phyloP scores from a whole-genome alignment of 2,888 invertebrate genomes.

The Melitaea athalia region DNA sequence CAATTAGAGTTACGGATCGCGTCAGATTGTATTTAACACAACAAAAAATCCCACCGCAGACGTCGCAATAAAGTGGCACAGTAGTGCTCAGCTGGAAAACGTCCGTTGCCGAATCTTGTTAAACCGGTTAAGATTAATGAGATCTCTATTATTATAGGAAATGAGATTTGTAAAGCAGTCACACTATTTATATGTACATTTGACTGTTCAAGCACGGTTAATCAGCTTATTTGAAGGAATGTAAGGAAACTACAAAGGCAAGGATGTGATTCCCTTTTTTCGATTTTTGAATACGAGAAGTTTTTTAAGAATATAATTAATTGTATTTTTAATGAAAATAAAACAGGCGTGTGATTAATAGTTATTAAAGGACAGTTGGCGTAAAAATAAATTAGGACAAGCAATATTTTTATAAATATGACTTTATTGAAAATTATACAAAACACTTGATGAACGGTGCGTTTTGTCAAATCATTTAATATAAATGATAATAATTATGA shows the following conservation, averaged over 20 bases:
- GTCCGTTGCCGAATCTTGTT: constrained; percentile 50
- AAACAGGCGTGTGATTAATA: too few relatives aligned
- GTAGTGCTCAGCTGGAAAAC: constrained; percentile 47
- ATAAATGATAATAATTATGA: constrained; percentile 34
- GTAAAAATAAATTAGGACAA: neutral
- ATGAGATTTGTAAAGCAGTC: constrained; percentile 53
- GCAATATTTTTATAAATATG: constrained; percentile 36
- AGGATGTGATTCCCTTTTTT: neutral
- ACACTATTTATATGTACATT: constrained; percentile 49
- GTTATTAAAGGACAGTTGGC: neutral
- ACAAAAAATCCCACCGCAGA: constrained; percentile 40
- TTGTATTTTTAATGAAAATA: too few relatives aligned
- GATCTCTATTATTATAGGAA: constrained; percentile 53
- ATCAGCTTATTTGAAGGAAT: constrained; percentile 37
- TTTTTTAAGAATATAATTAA: too few relatives aligned
- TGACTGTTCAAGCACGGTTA: constrained; percentile 52
- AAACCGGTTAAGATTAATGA: constrained; percentile 58
- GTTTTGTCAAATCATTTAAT: constrained; percentile 38
- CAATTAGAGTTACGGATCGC: constrained; percentile 50
- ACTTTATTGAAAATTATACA: constrained; percentile 53
- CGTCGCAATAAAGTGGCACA: constrained; percentile 37
- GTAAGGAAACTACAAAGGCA: constrained; percentile 4
- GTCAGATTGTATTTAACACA: constrained; percentile 46
- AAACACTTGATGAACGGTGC: constrained; percentile 43
- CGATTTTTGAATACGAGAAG: too few relatives aligned